These are phyloP conservation scores for Agrilus cyanescens DNA, from an alignment of 2,888 invertebrate genomes.

Conservation along the genomic window DNA sequence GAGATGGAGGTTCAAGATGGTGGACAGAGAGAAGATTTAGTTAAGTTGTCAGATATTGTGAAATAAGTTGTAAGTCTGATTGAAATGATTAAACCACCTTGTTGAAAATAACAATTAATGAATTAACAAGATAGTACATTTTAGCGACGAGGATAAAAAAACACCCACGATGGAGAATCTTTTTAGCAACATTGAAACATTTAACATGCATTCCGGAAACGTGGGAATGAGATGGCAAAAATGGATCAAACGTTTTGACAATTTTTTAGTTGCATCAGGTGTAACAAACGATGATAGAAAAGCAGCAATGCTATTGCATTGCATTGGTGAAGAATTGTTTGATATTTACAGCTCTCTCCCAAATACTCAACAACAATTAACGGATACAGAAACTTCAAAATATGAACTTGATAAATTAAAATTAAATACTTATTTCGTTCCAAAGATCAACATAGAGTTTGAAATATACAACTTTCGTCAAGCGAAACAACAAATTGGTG, in stretches of 20 bases:
- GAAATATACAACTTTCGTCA: not conserved
- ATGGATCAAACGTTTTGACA: conserved; percentile 1
- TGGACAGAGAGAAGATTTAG: too few relatives aligned
- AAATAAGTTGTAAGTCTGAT: too few relatives aligned
- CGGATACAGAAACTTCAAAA: not conserved
- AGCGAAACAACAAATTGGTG: not conserved
- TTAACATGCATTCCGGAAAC: too few relatives aligned
- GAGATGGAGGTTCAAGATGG: too few relatives aligned
- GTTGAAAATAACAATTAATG: too few relatives aligned
- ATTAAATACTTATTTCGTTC: not conserved
- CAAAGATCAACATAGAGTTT: not conserved
- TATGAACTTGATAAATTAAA: not conserved
- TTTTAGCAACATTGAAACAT: too few relatives aligned
- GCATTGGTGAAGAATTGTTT: not conserved
- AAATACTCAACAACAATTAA: not conserved
- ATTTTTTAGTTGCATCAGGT: not conserved
- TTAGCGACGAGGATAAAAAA: too few relatives aligned
- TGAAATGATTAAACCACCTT: too few relatives aligned
- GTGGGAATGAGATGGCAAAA: not conserved
- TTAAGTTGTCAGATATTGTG: too few relatives aligned
- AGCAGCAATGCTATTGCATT: not conserved
- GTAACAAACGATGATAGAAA: not conserved
- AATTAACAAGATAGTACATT: too few relatives aligned
- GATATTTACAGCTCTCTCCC: not conserved
- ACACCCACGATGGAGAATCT: too few relatives aligned